Percentiles rank a stretch among this genome's conserved stretches.
These are phyloP conservation scores for Crypturellus undulatus DNA, from an alignment of 2,113 vertebrate genomes.

Conservation along the genomic window DNA sequence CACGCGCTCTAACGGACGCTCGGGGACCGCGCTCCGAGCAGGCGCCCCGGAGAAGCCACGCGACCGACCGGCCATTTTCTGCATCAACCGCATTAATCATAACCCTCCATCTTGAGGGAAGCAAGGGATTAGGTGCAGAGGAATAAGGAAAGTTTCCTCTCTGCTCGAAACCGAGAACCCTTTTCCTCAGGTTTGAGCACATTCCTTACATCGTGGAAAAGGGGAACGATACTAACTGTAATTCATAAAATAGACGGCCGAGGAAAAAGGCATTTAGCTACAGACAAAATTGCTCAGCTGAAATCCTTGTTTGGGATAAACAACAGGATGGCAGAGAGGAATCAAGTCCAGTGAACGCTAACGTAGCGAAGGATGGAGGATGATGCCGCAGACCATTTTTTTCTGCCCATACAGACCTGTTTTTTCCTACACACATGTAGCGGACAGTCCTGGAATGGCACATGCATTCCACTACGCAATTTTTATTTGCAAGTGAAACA, in stretches of 20 bases:
- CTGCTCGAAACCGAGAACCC: not conserved
- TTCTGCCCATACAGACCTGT: too few relatives aligned
- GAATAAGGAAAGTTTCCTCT: slow-evolving; percentile 36
- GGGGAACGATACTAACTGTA: not conserved
- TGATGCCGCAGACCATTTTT: not conserved
- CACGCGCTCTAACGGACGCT: slow-evolving; percentile 78
- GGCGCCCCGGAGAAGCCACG: slow-evolving; percentile 70
- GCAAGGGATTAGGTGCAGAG: slow-evolving; percentile 35
- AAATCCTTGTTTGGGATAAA: not conserved
- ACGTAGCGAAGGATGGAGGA: not conserved
- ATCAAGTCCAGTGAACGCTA: not conserved
- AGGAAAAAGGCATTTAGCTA: not conserved
- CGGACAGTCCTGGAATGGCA: not conserved
- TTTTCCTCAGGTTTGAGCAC: not conserved
- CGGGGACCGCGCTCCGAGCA: slow-evolving; percentile 71
- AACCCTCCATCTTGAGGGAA: slow-evolving; percentile 78
- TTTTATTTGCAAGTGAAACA: not conserved
- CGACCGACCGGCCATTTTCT: slow-evolving; percentile 78
- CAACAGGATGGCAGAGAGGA: not conserved
- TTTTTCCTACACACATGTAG: not conserved
- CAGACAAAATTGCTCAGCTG: not conserved
- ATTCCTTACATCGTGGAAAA: not conserved
- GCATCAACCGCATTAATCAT: slow-evolving; percentile 71
- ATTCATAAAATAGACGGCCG: slow-evolving; percentile 10
- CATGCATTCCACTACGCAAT: not conserved